Evolutionary conservation across 2,113 vertebrate genomes (phyloP), one percentile per base, ranked within the genome.

Genomic region (Triplophysa siluroides): DNA sequence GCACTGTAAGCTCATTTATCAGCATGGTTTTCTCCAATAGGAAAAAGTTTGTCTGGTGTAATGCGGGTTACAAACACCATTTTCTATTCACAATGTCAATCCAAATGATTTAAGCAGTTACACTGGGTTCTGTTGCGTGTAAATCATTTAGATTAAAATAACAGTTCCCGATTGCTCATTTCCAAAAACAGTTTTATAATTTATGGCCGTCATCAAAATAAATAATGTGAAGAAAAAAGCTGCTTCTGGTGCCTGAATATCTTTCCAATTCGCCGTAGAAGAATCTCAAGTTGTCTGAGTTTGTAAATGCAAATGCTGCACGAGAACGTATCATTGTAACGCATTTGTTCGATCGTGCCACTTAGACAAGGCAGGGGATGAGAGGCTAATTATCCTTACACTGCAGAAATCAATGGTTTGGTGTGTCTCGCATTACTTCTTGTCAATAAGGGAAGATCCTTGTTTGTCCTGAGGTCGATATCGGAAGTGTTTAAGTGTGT

Each of bases 371-470:
- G 41, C 67, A 29, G 52, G 43, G 76, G 72, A 83, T 80, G 75
- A 79, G 78, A 54, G 76, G 66, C 82, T 83, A 88, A 90, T 88
- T 86, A 91, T 86, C 81, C 81, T 73, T 41, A 76, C 75, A 65
- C 71, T 23, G 76, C 84, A 69, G 78, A 21, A 81, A 89, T 91
- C 90, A 75, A 90, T 91, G 83, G 67, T 84, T 71, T 76, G 58
- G 78, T 72, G 82, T 86, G 64, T 90, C 83, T 89, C 62, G 3
- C 82, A 89, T 91, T 91, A 91, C 87, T 21, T 73, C 26, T 70
- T 83, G 84, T 90, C 87, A 84, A 89, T 88, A 87, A 21, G 41
- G 45, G 77, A 83, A 86, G 84, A 87, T 79, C 74, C 86, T 78
- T 80, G 85, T 82, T 83, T 85, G 73, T 85, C 79, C 66, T 81